Percentiles rank a stretch among this genome's conserved stretches.
phyloP scores from a whole-genome alignment of 2,888 invertebrate genomes.

The Piscicola geometra region DNA sequence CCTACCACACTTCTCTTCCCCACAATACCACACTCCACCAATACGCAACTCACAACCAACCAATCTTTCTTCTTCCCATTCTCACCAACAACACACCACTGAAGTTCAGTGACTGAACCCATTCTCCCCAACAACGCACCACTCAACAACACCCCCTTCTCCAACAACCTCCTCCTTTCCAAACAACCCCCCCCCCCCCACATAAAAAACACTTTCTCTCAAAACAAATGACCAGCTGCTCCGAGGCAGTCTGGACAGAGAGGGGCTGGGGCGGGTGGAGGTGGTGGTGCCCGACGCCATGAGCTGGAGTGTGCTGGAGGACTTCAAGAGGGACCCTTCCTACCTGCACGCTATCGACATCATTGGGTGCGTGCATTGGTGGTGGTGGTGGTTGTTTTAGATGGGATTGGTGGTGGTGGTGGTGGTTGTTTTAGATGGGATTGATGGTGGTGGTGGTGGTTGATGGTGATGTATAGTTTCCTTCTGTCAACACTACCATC shows the following conservation, averaged over 20 bases:
- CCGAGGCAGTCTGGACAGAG: constrained; percentile 46
- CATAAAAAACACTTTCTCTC: too few relatives aligned
- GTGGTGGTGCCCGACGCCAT: constrained; percentile 52
- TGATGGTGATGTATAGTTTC: too few relatives aligned
- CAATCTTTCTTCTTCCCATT: background rate
- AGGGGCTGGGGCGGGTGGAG: constrained; percentile 46
- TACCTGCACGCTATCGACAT: constrained; percentile 31
- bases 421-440: background rate
- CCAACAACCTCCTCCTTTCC: background rate
- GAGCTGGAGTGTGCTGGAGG: constrained; percentile 43
- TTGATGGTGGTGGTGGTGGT: background rate
- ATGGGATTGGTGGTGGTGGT: background rate
- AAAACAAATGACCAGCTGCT: too few relatives aligned
- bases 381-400: background rate
- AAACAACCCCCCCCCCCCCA: too few relatives aligned
- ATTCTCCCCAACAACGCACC: background rate
- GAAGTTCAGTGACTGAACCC: too few relatives aligned
- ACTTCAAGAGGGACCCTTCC: constrained; percentile 37
- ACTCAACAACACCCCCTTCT: background rate
- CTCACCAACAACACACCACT: background rate
- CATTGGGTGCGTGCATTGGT: constrained; percentile 29
- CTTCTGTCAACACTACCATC: background rate
- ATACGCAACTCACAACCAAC: background rate
- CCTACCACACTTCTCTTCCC: too few relatives aligned
- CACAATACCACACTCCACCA: too few relatives aligned